Base-by-base conservation (phyloP, 2,888 invertebrate genomes). In the Protophormia terraenovae region DNA sequence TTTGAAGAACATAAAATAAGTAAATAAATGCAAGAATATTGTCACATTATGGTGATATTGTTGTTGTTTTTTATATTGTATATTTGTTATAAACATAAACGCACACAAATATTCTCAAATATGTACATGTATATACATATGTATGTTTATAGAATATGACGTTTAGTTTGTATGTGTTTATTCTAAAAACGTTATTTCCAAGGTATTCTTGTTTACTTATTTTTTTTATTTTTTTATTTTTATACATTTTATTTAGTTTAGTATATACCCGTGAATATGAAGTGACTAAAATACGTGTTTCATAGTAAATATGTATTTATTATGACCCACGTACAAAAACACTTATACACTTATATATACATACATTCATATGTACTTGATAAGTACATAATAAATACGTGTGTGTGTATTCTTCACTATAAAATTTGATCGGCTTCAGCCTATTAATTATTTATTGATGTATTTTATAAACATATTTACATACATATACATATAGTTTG, bases 141-240 rank as follows among this genome's bases (percentile, higher is more conserved):
- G 32, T n/a, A n/a, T n/a, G n/a, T n/a, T n/a, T n/a, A n/a, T 19
- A 41, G 10, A 58, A 35, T 58, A 35, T 22, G 72, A 78, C 58
- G 73, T 78, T 64, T 62, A 35, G 19, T 35, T 16, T 35, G 10
- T 47, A 47, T 71, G 47, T 66, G 45, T 85, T 83, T 53, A 86
- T 87, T 88, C 82, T 87, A 84, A 82, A 87, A 87, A 84, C 83
- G 86, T 85, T 83, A 85, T 86, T 72, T 84, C 82, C 87, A 85
- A 86, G 87, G 89, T 69, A 86, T 87, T 87, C 87, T 87, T 76
- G 71, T 85, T 75, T 62, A 62, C 16, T 71, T 55, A 53, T 55
- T 41, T 55, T 50, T 38, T 50, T 62, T 62, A 7, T 29, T 53
- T 32, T n/a, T n/a, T n/a, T n/a, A n/a, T n/a, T n/a, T n/a, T n/a